Percentiles rank a stretch among this genome's conserved stretches.
phyloP scores from a whole-genome alignment of 2,888 invertebrate species.

The Tupiocoris notatus region DNA sequence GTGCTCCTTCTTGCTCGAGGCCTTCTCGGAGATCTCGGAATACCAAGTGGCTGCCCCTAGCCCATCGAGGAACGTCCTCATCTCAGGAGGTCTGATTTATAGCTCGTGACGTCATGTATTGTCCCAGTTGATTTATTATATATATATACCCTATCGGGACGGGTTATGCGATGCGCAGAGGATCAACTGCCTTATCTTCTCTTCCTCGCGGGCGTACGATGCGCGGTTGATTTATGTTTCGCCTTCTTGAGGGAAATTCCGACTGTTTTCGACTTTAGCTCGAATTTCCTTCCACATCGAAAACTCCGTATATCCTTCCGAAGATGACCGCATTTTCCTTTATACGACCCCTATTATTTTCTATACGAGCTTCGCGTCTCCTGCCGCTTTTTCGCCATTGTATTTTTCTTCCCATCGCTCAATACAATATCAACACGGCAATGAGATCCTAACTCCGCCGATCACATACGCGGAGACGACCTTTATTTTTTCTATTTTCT shows the following conservation, averaged over 20 bases:
- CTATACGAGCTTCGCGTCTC: neutral
- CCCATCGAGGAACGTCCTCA: neutral
- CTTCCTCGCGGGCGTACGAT: neutral
- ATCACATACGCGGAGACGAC: neutral
- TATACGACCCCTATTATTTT: constrained; percentile 16
- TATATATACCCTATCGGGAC: constrained; percentile 44
- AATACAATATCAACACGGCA: neutral
- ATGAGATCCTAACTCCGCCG: neutral
- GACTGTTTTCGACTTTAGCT: neutral
- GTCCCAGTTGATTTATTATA: constrained; percentile 44
- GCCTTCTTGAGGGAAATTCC: constrained; percentile 6
- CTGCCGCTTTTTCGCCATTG: neutral
- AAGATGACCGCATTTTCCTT: neutral
- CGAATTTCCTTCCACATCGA: constrained; percentile 2
- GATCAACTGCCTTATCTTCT: constrained; percentile 29
- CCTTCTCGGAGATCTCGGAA: neutral
- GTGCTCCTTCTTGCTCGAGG: neutral
- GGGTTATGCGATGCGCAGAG: constrained; percentile 18
- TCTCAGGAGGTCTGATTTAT: constrained; percentile 41
- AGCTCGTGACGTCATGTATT: constrained; percentile 41
- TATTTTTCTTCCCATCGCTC: neutral
- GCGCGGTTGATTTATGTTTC: constrained; percentile 19
- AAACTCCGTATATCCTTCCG: neutral
- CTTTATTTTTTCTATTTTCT: neutral
- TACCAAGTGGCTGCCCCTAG: neutral